These are phyloP conservation scores for Slavum lentiscoides DNA, from an alignment of 2,888 invertebrate genomes.

Conservation along the genomic window DNA sequence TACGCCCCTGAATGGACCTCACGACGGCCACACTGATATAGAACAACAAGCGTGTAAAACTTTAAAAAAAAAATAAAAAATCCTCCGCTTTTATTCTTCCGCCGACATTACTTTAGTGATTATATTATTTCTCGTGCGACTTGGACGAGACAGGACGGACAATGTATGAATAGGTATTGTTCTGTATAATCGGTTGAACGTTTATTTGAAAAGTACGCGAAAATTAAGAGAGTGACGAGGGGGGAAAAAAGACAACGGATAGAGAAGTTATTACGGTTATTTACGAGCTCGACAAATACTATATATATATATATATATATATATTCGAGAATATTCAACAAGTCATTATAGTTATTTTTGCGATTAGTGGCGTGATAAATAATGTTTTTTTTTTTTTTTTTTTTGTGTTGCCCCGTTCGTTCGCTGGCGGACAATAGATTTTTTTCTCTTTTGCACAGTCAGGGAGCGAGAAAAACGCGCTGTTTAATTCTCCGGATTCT, in stretches of 20 bases:
- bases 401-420: neutral
- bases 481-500: constrained; percentile 33
- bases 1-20: too few relatives aligned
- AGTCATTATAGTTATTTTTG: constrained; percentile 46
- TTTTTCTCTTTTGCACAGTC: neutral
- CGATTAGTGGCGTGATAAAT: constrained; percentile 42
- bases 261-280: constrained; percentile 19
- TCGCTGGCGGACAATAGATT: constrained; percentile 23
- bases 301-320: neutral
- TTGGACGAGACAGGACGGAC: too few relatives aligned
- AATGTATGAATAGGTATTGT: too few relatives aligned
- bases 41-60: too few relatives aligned
- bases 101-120: too few relatives aligned
- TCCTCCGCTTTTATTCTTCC: too few relatives aligned
- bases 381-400: constrained; percentile 1
- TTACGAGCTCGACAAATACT: constrained; percentile 22
- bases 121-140: too few relatives aligned
- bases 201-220: neutral
- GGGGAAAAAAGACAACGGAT: constrained; percentile 1
- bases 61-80: too few relatives aligned
- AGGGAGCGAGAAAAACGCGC: neutral
- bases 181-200: too few relatives aligned
- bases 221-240: neutral
- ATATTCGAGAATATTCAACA: constrained; percentile 38
- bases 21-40: too few relatives aligned